Evolutionary conservation across 2,113 vertebrate genomes (phyloP), one percentile per base, ranked within the genome.

Genomic region (Oreochromis tanganicae): DNA sequence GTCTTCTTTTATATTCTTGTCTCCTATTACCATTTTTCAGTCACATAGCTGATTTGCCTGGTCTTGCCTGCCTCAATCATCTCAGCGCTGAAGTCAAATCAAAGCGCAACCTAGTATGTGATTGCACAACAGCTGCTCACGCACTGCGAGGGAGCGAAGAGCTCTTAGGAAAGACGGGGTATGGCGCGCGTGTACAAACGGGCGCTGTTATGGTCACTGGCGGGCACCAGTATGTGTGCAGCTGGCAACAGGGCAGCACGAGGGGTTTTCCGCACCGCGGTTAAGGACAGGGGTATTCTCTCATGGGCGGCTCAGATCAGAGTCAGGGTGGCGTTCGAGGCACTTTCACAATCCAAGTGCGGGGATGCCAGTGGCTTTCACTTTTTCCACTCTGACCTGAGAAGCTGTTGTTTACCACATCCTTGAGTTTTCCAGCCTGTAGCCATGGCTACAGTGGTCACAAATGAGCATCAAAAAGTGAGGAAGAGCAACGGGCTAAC

Each of bases 41-140:
- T 91, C 85, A 90, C 95, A 96, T 95, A 96, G 95, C 94, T 96
- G 94, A 97, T 97, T 86, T 96, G 97, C 93, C 96, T 94, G 94
- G 97, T 97, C 97, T 97, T 97, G 97, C 94, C 96, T 95, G 94
- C 92, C 90, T 94, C 95, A 92, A 91, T 96, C 92, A 85, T 94
- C 93, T 93, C 90, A 86, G 87, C 43, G 10, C 92, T 88, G 83
- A 93, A 89, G 90, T 82, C 85, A 96, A 96, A 96, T 96, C 95
- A 96, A 96, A 96, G 94, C 94, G 90, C 82, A 87, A 81, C 92
- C 85, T 93, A 92, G 90, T 90, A 93, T 91, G 92, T 46, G 90
- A 96, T 97, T 97, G 96, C 95, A 94, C 95, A 97, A 97, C 95
- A 92, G 94, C 93, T 91, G 93, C 93, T 88, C 66, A 78, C 75